These are phyloP conservation scores for Ophion ventricosus DNA, from an alignment of 2,888 invertebrate genomes.

Conservation along the genomic window DNA sequence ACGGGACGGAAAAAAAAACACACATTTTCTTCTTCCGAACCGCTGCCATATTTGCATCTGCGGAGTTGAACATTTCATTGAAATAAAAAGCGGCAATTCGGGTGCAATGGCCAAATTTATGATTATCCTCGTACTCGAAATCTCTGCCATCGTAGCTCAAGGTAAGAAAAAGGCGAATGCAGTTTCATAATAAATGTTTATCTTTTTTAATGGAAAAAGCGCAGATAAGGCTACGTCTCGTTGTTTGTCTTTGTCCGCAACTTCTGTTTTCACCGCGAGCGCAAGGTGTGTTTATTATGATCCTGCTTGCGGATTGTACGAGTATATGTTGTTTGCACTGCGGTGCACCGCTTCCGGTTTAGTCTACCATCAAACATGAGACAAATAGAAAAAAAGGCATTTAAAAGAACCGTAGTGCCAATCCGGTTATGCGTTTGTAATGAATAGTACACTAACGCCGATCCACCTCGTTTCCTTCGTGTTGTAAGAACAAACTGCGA, in stretches of 20 bases:
- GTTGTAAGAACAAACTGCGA: not conserved
- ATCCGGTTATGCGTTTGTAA: conserved; percentile 15
- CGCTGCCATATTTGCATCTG: not conserved
- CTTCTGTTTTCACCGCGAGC: not conserved
- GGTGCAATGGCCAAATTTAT: conserved; percentile 21
- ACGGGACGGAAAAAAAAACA: not conserved
- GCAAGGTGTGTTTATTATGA: conserved; percentile 16
- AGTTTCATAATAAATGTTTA: not conserved
- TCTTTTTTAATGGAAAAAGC: too few species aligned
- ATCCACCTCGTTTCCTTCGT: not conserved
- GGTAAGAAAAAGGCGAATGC: conserved; percentile 25
- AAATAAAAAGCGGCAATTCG: not conserved
- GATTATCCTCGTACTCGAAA: conserved; percentile 32
- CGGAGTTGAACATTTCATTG: not conserved
- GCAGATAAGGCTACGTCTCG: too few species aligned
- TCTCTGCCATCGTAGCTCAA: conserved; percentile 14
- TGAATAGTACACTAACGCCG: not conserved
- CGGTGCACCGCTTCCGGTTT: conserved; percentile 14
- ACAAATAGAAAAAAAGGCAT: not conserved
- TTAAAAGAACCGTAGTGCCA: not conserved
- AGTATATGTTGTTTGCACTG: not conserved
- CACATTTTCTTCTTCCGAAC: not conserved
- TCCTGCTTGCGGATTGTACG: not conserved
- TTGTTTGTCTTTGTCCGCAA: not conserved
- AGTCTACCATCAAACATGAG: not conserved